A percentile compares a stretch with the other conserved stretches of the same genome.
Evolutionary conservation across 2,113 vertebrate species (phyloP).

Genomic region (Climacteris rufus): DNA sequence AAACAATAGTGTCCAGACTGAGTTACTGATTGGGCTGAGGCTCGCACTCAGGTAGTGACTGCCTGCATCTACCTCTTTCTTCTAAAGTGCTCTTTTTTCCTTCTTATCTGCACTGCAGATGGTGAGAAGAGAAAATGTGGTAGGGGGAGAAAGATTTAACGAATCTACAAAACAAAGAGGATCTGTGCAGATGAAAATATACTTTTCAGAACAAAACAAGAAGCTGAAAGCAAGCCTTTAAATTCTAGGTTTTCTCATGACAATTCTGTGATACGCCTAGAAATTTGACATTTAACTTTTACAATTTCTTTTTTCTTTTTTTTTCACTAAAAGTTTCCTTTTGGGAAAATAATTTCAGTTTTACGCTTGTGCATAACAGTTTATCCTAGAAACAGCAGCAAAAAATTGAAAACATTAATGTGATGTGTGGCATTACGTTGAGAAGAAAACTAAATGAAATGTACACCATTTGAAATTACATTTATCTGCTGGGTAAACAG

Average conservation of each 20-base stretch:
- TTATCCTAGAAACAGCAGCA: background rate
- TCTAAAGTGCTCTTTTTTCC: background rate
- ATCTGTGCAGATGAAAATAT: background rate
- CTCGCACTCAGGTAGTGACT: fast-evolving
- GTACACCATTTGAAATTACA: background rate
- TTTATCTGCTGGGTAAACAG: background rate
- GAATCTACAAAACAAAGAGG: background rate
- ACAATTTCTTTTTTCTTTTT: background rate
- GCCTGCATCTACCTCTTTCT: background rate
- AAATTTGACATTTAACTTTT: background rate
- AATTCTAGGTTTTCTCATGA: background rate
- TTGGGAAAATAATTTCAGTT: background rate
- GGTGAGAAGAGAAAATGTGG: background rate
- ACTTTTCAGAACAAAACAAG: background rate
- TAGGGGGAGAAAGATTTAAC: background rate
- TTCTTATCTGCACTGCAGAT: background rate
- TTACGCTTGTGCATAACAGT: background rate
- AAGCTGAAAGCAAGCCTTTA: background rate
- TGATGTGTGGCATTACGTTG: background rate
- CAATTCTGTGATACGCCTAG: background rate
- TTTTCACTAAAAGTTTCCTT: background rate
- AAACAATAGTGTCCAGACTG: fast-evolving
- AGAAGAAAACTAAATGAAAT: background rate
- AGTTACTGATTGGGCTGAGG: background rate
- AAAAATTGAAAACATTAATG: background rate